Percentiles rank a stretch among this genome's conserved stretches.
phyloP scores from a whole-genome alignment of 2,797 vertebrate species.

The Antrozous pallidus region DNA sequence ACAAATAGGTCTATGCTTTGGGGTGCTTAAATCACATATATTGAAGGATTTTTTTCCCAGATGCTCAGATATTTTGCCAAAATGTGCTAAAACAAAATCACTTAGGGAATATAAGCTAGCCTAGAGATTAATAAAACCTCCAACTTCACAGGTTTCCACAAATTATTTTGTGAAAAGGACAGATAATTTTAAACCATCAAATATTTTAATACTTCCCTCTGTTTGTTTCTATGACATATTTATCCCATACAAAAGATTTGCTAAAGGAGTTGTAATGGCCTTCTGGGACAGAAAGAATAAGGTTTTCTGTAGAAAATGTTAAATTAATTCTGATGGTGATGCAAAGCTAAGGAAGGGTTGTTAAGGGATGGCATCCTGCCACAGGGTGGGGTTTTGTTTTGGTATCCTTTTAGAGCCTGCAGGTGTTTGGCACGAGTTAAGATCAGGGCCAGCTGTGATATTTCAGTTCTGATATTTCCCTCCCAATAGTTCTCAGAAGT shows the following conservation, averaged over 20 bases:
- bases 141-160: slow-evolving; percentile 73
- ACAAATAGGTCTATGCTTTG: slow-evolving; percentile 14
- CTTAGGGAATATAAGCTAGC: slow-evolving; percentile 74
- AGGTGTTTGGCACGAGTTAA: slow-evolving; percentile 87
- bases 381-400: slow-evolving; percentile 88
- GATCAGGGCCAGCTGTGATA: slow-evolving; percentile 86
- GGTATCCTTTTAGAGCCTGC: slow-evolving; percentile 87
- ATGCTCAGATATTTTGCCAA: slow-evolving; percentile 75
- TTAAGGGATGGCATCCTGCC: slow-evolving; percentile 84
- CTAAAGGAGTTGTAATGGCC: slow-evolving; percentile 79
- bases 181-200: slow-evolving; percentile 76
- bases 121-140: slow-evolving; percentile 75
- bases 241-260: slow-evolving; percentile 77
- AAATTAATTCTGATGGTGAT: slow-evolving; percentile 86
- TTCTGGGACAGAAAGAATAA: slow-evolving; percentile 84
- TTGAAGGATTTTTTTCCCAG: slow-evolving; percentile 66
- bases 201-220: slow-evolving; percentile 76
- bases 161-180: slow-evolving; percentile 78
- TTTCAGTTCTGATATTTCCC: slow-evolving; percentile 84
- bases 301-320: slow-evolving; percentile 83
- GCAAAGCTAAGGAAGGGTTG: slow-evolving; percentile 82
- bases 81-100: slow-evolving; percentile 59
- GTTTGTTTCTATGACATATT: slow-evolving; percentile 76
- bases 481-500: slow-evolving; percentile 86
- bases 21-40: slow-evolving; percentile 41